phyloP scores from a whole-genome alignment of 2,797 vertebrate species.

The Falco cherrug region DNA sequence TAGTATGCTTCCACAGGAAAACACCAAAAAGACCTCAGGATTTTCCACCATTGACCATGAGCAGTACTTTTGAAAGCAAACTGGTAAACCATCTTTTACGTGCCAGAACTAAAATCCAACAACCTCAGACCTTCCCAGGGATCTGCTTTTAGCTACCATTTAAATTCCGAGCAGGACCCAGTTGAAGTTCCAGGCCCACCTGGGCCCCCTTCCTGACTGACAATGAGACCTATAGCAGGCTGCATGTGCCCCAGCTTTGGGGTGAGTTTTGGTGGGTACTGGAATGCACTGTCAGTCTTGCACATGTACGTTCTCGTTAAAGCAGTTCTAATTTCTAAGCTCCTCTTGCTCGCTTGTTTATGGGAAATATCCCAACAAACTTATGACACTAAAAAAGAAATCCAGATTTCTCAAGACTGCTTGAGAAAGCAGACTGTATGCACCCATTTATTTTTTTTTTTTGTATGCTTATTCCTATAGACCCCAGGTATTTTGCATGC shows the following conservation, averaged over 20 bases:
- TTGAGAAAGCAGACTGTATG: background rate
- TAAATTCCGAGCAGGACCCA: background rate
- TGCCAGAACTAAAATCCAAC: background rate
- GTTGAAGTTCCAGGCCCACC: background rate
- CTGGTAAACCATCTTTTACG: background rate
- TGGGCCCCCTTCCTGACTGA: background rate
- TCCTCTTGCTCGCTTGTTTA: background rate
- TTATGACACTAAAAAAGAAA: background rate
- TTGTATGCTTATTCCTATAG: constrained; percentile 11
- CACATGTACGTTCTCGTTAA: fast-evolving
- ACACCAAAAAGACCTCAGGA: background rate
- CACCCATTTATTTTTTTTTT: background rate
- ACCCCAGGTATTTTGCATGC: background rate
- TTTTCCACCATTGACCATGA: background rate
- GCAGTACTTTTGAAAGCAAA: background rate
- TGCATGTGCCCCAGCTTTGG: background rate
- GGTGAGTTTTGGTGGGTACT: background rate
- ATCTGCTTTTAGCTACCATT: fast-evolving
- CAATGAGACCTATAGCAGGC: fast-evolving
- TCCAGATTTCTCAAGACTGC: background rate
- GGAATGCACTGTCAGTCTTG: background rate
- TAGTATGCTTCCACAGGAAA: background rate
- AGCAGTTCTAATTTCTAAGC: background rate
- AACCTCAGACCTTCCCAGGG: background rate
- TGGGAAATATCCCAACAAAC: background rate